These are phyloP conservation scores for Hemibagrus guttatus DNA, from an alignment of 2,797 vertebrate species.

Conservation along the genomic window DNA sequence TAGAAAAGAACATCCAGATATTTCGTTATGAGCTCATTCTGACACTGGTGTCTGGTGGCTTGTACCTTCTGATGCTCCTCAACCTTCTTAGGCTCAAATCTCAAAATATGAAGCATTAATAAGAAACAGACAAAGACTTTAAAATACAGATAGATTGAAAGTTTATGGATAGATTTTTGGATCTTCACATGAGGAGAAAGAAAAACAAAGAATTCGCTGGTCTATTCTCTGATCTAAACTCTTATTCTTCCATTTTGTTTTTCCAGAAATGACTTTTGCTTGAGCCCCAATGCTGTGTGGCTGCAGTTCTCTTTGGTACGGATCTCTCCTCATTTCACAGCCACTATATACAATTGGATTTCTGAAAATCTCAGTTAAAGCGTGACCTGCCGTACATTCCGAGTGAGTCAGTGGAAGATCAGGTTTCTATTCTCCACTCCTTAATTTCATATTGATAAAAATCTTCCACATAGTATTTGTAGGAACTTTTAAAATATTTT, in stretches of 20 bases:
- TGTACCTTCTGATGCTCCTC: neutral
- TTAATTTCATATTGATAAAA: neutral
- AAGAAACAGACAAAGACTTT: neutral
- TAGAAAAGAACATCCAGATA: neutral
- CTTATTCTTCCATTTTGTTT: constrained; percentile 39
- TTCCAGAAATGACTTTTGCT: constrained; percentile 64
- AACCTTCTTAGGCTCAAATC: neutral
- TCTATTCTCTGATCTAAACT: neutral
- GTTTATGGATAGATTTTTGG: neutral
- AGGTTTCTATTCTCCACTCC: constrained; percentile 21
- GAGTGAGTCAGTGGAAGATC: constrained; percentile 16
- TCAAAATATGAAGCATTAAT: neutral
- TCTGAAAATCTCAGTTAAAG: constrained; percentile 41
- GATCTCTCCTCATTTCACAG: constrained; percentile 24
- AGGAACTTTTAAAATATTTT: constrained; percentile 26
- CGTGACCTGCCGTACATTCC: constrained; percentile 16
- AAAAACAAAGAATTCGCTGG: neutral
- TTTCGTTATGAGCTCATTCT: neutral
- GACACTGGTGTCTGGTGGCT: neutral
- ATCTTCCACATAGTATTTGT: constrained; percentile 6
- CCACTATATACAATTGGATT: constrained; percentile 15
- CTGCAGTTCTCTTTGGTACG: constrained; percentile 33
- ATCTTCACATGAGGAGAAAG: neutral
- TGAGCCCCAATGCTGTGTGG: constrained; percentile 56
- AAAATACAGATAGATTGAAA: too few relatives aligned